Base-by-base conservation (phyloP, 2,888 invertebrate genomes). In the Coenonympha glycerion region DNA sequence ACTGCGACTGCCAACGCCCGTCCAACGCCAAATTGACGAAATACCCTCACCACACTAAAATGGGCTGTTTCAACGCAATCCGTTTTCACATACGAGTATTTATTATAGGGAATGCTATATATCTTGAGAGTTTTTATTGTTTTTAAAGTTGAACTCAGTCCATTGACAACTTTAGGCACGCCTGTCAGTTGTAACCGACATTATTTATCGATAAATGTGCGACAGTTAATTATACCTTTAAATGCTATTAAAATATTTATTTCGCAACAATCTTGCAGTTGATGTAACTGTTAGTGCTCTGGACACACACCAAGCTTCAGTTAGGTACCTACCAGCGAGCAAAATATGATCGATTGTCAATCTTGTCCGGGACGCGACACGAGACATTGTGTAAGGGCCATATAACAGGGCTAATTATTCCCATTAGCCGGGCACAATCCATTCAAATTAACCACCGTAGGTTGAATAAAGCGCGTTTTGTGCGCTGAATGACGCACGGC, bases 391-490 rank as follows among this genome's bases (percentile, higher is more conserved):
- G 59, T 64, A 62, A 64, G 58, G 56, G 56, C 53, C 57, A 64
- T 62, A 61, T 73, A 71, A 73, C 71, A 72, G 63, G 73, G 73
- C 77, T 84, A 86, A 85, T 86, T 85, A 84, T 87, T 85, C 78
- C 77, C 75, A 85, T 80, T 76, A 80, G 81, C 76, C 68, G 66
- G 70, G 75, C 75, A 77, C 78, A 79, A 84, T 82, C 79, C 84
- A 83, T 86, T 85, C 81, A 86, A 85, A 85, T 85, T 85, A 84
- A 80, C 82, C 78, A 82, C 81, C 76, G 77, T 75, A 61, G 72
- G 73, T 76, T 85, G 84, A 85, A 85, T 85, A 79, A 81, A 80
- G 77, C 75, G 82, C 80, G 83, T 82, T 84, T 85, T 86, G 83
- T 86, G 73, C 66, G 69, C 72, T 85, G 85, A 86, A 85, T 83